Evolutionary conservation across 2,113 vertebrate species (phyloP), one percentile per base, ranked within the genome.

Genomic region (Nettapus auritus): DNA sequence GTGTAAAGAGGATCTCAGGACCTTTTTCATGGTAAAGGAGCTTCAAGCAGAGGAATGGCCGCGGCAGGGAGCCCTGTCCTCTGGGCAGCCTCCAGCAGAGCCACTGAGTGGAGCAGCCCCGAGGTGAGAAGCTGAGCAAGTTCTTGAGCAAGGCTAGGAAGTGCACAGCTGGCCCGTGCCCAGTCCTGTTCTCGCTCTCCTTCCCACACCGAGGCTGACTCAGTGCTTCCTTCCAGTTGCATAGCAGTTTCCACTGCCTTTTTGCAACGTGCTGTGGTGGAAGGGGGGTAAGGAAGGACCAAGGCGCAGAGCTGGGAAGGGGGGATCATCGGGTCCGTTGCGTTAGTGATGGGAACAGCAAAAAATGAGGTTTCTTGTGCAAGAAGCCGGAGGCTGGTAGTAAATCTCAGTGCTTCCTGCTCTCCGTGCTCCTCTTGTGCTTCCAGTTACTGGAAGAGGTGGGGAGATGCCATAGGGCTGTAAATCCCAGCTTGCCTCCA

Each of bases 361-460:
- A 20, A 67, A 20, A 46, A 46, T 66, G n/a, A 74, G 34, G 42
- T 52, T 33, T 85, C 70, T 96, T 96, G 89, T 19, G 10, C 76
- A 93, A 95, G 80, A 82, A 88, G 59, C 67, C 8, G 11, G 50
- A 93, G 68, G 60, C 88, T 89, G 88, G 71, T 93, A 80, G 93
- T 91, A 91, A 95, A 68, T 82, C 85, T 93, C 76, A 86, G 68
- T 20, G 42, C 82, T 95, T 93, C 88, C 71, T 88, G 82, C 50
- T 33, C 56, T 88, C 63, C 28, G 1, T 5, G 9, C 76, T 94
- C 67, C 44, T 93, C 44, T 66, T 82, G 70, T 40, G 74, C 82
- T 73, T 93, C 62, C 87, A 89, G 67, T 95, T 95, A 91, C 87
- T 80, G 89, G 85, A 95, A 91, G 91, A 71, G 52, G 53, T 89